Evolutionary conservation across 2,888 invertebrate genomes (phyloP), one percentile per base, ranked within the genome.

Genomic region (Lycia hirtaria): DNA sequence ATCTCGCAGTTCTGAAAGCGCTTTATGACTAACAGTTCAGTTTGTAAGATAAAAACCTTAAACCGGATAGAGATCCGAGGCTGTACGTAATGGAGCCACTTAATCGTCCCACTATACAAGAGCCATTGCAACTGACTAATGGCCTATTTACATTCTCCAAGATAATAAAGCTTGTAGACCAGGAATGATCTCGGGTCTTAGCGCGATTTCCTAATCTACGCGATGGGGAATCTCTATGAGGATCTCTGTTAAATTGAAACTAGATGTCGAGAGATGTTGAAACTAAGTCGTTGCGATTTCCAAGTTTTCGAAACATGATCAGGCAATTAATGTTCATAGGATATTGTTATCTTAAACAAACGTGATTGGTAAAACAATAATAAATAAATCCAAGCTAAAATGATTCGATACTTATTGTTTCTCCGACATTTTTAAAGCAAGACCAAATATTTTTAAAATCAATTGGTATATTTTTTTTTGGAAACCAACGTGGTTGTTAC

Each of bases 91-190:
- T 74, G 75, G 72, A 50, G 45, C 65, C 71, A 72, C 70, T 81
- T 79, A 78, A 78, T 81, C 68, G 76, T 63, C 68, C 67, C 62
- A 40, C 47, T 61, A n/a, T n/a, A 65, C 62, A 62, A 71, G 64
- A 60, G 61, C 69, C 67, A 66, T 73, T 72, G 75, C 69, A 68
- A 71, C 72, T 78, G 81, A 84, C 78, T 84, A 83, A 84, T 82
- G 71, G 73, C 69, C 75, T 80, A 81, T 81, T 81, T 83, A 79
- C 77, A 78, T 80, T 71, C 71, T 37, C 64, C 68, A 56, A 60
- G 63, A 74, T 80, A 79, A 75, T 78, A 76, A 70, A 76, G 71
- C 73, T 71, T 71, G 64, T 69, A 64, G 69, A 48, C 10, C 32
- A 22, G 14, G 45, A 52, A 54, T 56, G 52, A 59, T 61, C 47